Base-by-base conservation (phyloP, 2,888 invertebrate species). In the Steinernema hermaphroditum region DNA sequence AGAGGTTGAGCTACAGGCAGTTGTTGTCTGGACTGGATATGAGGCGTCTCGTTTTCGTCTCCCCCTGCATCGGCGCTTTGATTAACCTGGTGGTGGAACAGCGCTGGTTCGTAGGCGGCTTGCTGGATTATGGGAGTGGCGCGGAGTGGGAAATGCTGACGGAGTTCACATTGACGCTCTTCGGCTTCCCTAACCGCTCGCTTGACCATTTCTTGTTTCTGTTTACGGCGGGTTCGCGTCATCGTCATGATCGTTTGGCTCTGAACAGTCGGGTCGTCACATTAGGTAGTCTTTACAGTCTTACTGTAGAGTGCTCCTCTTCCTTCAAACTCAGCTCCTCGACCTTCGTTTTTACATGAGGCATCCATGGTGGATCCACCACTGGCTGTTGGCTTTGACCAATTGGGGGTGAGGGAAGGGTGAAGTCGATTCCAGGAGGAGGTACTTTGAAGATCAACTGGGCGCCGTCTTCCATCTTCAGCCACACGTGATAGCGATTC, bases 291-390 rank as follows among this genome's bases (percentile, higher is more conserved):
- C 14, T 12, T 12, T 12, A 54, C 9, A 27, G 57, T 54, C 9
- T 54, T 24, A 88, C 88, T 34, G 89, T 87, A 0, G 86, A 81
- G 62, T 86, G 88, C 76, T 95, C 92, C 87, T 97, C 97, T 89
- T 98, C 96, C 88, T 96, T 96, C 72, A 98, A 91, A 0, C 96
- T 95, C 84, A 98, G 94, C 89, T 98, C 97, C 90, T 98, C 96
- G 74, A 98, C 96, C 89, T 97, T 97, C 24, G 95, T 95, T 88
- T 96, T 96, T 73, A 94, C 94, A 86, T 94, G 93, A 0, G 97
- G 94, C 90, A 94, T 93, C 98, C 98, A 99, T 0, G 98, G 97
- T 14, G 98, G 96, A 89, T 99, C 98, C 0, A 87, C 86, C 68
- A 88, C 87, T 1, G 82, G 78, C n/a, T 81, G 73, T 44, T 85